Percentiles rank a stretch among this genome's conserved stretches.
These are phyloP conservation scores for Platorchestia sp. DNA, from an alignment of 1,140 invertebrate species.

Conservation along the genomic window DNA sequence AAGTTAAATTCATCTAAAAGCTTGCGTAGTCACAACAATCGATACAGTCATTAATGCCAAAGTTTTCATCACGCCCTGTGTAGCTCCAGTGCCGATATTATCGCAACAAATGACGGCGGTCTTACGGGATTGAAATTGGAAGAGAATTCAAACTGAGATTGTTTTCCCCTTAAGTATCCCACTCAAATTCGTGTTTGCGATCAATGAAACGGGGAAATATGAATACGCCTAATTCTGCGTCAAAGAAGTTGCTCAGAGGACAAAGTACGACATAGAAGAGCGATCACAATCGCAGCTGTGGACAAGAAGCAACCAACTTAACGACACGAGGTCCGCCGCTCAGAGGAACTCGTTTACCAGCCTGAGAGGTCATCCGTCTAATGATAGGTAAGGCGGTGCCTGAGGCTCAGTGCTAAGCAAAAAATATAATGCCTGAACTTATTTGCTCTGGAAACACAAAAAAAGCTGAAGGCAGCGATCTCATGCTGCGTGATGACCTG, in stretches of 20 bases:
- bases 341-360: slow-evolving; percentile 3
- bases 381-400: slow-evolving; percentile 32
- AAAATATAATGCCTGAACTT: slow-evolving; percentile 38
- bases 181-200: not conserved
- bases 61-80: not conserved
- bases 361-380: slow-evolving; percentile 29
- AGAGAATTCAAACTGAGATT: not conserved
- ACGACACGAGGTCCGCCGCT: not conserved
- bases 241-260: not conserved
- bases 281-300: not conserved
- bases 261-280: not conserved
- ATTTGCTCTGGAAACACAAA: slow-evolving; percentile 23
- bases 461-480: slow-evolving; percentile 15
- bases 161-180: not conserved
- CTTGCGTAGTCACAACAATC: not conserved
- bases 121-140: not conserved
- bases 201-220: not conserved
- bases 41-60: not conserved
- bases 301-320: not conserved
- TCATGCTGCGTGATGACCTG: slow-evolving; percentile 20
- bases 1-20: too few species aligned
- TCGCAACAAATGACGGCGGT: not conserved
- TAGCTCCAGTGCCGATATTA: not conserved
- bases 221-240: not conserved
- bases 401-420: not conserved